These are phyloP conservation scores for Stigmatopora nigra DNA, from an alignment of 2,113 vertebrate species.

Conservation along the genomic window DNA sequence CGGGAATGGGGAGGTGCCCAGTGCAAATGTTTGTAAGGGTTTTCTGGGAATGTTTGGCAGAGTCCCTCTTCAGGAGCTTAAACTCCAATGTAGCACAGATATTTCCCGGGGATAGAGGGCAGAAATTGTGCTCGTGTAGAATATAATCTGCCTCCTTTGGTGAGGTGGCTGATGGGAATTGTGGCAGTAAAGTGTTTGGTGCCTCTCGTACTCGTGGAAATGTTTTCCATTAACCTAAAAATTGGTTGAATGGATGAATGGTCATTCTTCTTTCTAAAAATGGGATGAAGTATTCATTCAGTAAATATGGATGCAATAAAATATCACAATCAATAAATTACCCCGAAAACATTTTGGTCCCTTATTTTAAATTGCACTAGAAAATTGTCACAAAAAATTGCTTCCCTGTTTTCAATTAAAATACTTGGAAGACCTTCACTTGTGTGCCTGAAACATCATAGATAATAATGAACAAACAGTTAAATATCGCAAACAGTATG, in stretches of 20 bases:
- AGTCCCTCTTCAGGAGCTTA: no score
- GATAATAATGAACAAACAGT: slow-evolving; percentile 36
- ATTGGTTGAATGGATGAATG: slow-evolving; percentile 5
- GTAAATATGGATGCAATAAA: slow-evolving; percentile 20
- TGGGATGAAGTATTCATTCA: slow-evolving; percentile 7
- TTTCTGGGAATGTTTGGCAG: no score
- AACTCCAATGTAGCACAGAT: no score
- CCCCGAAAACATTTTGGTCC: slow-evolving; percentile 45
- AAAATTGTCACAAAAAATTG: slow-evolving; percentile 44
- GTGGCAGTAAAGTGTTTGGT: no score
- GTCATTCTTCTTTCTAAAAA: slow-evolving; percentile 8
- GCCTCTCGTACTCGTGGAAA: no score
- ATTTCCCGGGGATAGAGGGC: no score
- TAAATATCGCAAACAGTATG: slow-evolving; percentile 63
- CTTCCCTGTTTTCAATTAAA: slow-evolving; percentile 28
- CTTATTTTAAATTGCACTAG: slow-evolving; percentile 43
- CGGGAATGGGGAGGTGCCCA: no score
- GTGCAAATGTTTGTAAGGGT: no score
- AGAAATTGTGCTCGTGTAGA: no score
- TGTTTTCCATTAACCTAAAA: no score
- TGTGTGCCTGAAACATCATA: slow-evolving; percentile 46
- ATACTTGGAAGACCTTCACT: slow-evolving; percentile 64
- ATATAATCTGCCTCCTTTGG: no score
- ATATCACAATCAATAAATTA: slow-evolving; percentile 35
- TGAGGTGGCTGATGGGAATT: no score